Evolutionary conservation across 2,888 invertebrate species (phyloP).

Genomic region (Synanthedon tipuliformis): DNA sequence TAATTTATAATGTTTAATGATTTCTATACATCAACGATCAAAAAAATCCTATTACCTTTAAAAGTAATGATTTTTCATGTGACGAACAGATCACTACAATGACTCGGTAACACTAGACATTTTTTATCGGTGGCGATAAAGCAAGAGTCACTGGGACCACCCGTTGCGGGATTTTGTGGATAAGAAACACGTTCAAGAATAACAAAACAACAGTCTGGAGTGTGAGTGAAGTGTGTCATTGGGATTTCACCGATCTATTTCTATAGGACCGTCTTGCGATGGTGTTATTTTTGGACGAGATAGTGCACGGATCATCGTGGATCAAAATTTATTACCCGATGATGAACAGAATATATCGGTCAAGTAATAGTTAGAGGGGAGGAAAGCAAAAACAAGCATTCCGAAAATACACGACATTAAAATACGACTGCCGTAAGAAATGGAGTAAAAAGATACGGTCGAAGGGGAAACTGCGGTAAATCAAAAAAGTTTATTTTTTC

Average conservation of each 20-base stretch:
- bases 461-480: background rate
- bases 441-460: background rate
- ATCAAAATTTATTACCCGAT: conserved; percentile 43
- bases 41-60: too few relatives aligned
- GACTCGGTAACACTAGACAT: background rate
- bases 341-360: conserved; percentile 16
- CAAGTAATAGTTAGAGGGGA: background rate
- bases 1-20: too few relatives aligned
- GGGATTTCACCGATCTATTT: conserved; percentile 50
- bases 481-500: background rate
- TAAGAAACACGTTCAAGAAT: conserved; percentile 16
- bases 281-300: conserved; percentile 24
- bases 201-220: conserved; percentile 12
- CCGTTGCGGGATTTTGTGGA: conserved; percentile 38
- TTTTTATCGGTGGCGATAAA: conserved; percentile 14
- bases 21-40: too few relatives aligned
- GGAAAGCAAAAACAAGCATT: background rate
- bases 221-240: conserved; percentile 53
- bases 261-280: conserved; percentile 14
- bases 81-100: background rate
- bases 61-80: too few relatives aligned
- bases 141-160: conserved; percentile 32
- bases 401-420: background rate
- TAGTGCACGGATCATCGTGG: conserved; percentile 37
- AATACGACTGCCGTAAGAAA: background rate